Evolutionary conservation across 2,797 vertebrate genomes (phyloP).

Genomic region (Microhierax caerulescens): DNA sequence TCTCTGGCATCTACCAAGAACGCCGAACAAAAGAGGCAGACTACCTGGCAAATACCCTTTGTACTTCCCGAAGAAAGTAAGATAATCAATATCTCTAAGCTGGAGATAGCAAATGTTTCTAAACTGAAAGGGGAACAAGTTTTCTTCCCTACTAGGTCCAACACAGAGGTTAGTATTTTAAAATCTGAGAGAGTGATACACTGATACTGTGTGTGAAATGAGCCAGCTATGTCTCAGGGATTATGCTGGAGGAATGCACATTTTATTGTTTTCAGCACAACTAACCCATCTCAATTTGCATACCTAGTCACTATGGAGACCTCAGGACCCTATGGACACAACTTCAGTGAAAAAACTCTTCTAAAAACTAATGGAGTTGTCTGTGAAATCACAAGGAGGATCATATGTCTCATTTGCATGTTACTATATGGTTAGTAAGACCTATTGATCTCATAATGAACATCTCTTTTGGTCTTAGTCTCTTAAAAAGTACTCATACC

Average conservation of each 20-base stretch:
- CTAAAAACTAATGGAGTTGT: background rate
- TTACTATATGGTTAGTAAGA: background rate
- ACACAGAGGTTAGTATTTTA: background rate
- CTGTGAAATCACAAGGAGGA: background rate
- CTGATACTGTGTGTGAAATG: background rate
- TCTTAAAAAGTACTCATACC: background rate
- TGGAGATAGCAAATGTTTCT: constrained; percentile 60
- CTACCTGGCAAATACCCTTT: constrained; percentile 66
- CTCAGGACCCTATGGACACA: background rate
- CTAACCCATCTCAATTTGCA: background rate
- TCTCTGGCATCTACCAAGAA: constrained; percentile 48
- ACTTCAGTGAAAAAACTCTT: background rate
- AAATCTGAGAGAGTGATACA: background rate
- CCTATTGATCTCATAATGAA: background rate
- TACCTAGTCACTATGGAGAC: background rate
- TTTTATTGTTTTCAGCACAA: background rate
- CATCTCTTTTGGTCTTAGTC: background rate
- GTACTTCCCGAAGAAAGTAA: constrained; percentile 57
- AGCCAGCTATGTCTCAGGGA: background rate
- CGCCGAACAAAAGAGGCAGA: constrained; percentile 61
- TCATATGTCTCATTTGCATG: rapidly evolving
- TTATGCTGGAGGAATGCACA: background rate
- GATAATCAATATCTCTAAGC: constrained; percentile 67
- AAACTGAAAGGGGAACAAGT: background rate
- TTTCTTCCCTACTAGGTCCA: background rate